Evolutionary conservation across 1,140 invertebrate species (phyloP).

Genomic region (Penaeus chinensis): DNA sequence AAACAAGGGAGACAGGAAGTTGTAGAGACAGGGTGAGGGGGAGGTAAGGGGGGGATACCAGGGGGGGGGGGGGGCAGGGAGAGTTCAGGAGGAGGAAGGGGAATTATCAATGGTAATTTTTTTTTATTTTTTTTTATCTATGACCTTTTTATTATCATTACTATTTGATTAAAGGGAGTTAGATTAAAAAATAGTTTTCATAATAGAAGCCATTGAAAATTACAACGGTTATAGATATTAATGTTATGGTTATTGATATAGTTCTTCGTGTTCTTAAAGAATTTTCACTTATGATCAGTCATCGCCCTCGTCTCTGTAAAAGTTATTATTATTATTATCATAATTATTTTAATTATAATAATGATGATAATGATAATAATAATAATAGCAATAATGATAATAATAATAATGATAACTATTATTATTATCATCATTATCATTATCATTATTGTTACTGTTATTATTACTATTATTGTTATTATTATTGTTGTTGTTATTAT

Average conservation of each 20-base stretch:
- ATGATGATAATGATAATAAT: constrained; percentile 11
- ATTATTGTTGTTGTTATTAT: neutral
- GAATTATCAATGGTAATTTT: constrained; percentile 18
- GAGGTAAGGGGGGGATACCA: neutral
- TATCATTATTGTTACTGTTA: neutral
- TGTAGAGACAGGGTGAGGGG: neutral
- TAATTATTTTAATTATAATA: neutral
- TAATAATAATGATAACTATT: neutral
- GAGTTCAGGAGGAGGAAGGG: neutral
- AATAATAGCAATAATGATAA: constrained; percentile 11
- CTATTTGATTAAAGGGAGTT: neutral
- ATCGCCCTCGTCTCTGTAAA: too few relatives aligned
- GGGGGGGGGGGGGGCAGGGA: neutral
- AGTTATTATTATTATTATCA: too few relatives aligned
- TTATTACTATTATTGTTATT: neutral
- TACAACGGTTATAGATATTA: too few relatives aligned
- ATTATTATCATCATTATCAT: neutral
- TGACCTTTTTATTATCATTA: constrained; percentile 1
- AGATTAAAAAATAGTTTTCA: too few relatives aligned
- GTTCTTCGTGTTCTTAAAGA: too few relatives aligned
- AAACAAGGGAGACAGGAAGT: neutral
- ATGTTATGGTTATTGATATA: too few relatives aligned
- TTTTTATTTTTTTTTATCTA: too few relatives aligned
- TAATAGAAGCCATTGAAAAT: too few relatives aligned
- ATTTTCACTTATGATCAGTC: too few relatives aligned